Conservation (phyloP, 2,888 invertebrate species). For the Lottia gigantea region DNA sequence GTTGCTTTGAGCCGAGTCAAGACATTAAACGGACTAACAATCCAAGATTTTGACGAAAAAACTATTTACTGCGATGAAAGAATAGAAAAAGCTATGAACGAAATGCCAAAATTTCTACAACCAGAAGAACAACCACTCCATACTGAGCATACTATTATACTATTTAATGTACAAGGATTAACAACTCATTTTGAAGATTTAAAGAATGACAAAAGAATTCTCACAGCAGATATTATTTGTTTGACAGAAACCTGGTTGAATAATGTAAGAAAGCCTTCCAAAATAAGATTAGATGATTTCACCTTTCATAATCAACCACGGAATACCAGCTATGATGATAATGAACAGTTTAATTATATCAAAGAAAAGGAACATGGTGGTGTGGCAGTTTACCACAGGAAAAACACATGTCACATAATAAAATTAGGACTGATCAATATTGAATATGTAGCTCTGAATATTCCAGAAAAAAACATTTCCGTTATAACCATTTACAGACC, state of each 20-base stretch:
- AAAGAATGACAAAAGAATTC: conserved; percentile 7
- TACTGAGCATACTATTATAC: conserved; percentile 10
- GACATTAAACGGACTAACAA: conserved; percentile 20
- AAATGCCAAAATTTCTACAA: conserved; percentile 17
- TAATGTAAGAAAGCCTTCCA: neutral
- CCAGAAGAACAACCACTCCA: too few species aligned
- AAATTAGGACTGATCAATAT: neutral
- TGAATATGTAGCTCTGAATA: conserved; percentile 19
- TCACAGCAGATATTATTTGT: conserved; percentile 19
- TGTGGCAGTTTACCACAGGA: conserved; percentile 6
- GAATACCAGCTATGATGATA: conserved; percentile 10
- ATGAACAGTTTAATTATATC: neutral
- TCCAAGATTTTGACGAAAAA: conserved; percentile 19
- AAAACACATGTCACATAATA: neutral
- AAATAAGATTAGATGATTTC: conserved; percentile 17
- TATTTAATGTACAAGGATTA: conserved; percentile 25
- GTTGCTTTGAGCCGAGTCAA: conserved; percentile 29
- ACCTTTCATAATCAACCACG: conserved; percentile 17
- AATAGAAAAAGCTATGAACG: conserved; percentile 11
- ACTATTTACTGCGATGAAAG: conserved; percentile 20
- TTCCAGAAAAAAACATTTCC: conserved; percentile 8
- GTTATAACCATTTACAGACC: conserved; percentile 20
- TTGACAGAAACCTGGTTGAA: conserved; percentile 27
- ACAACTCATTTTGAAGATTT: conserved; percentile 20
- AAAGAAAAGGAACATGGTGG: conserved; percentile 21